Evolutionary conservation across 2,888 invertebrate species (phyloP), one percentile per base, ranked within the genome.

Genomic region (Macrosiphum euphorbiae): DNA sequence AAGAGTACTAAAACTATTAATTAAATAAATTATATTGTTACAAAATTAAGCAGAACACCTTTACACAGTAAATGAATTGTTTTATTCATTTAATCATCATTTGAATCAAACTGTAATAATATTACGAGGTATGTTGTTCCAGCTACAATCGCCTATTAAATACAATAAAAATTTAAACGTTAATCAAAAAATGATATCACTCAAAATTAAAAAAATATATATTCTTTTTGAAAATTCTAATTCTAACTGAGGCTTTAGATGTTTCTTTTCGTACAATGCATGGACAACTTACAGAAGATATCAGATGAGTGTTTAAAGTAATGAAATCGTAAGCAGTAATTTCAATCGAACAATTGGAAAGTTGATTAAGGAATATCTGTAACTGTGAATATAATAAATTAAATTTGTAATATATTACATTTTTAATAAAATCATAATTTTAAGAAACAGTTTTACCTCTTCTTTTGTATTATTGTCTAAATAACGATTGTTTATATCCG

Each of bases 301-400:
- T 94, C 2, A 95, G 94, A 89, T 94, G 95, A 26, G 95, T 95
- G 94, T 95, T 95, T 10, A 96, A 94, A 8, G 95, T 94, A 47
- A 95, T 95, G 88, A 95, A 95, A 85, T 95, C 95, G 67, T 95
- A 95, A n/a, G 95, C 95, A 35, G 95, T 95, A 88, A 96, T 95
- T 55, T 95, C 95, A 84, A 95, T 95, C 61, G 95, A 95, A 88
- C 95, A 95, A 94, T 95, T 95, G 41, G 95, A 95, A 52, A 95
- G 94, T 88, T 95, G 95, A 61, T 95, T 95, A 35, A 95, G 95
- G 92, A 96, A 95, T 61, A 95, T 94, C 93, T 95, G 94, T 3
- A 95, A 95, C 95, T 95, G 90, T 35, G 95, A 95, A 90, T 89
- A n/a, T 95, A 52, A 47, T 67, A 26, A 61, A 84, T 58, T 58